Evolutionary conservation across 1,140 invertebrate species (phyloP).

Genomic region (Tetragonula clypearis): DNA sequence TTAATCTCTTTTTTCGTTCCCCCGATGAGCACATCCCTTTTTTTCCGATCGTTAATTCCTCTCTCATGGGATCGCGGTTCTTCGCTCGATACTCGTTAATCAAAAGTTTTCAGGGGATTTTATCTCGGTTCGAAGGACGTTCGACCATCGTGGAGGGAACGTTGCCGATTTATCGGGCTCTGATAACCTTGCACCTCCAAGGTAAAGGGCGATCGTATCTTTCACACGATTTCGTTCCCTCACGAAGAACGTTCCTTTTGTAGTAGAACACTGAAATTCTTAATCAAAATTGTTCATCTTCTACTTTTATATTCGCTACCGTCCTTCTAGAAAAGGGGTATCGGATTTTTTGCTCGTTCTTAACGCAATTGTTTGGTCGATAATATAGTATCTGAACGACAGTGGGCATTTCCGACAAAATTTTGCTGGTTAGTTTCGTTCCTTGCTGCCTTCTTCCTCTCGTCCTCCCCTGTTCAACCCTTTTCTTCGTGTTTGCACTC

Average conservation of each 20-base stretch:
- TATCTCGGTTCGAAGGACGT: slow-evolving; percentile 22
- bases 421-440: neutral
- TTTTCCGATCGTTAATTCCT: slow-evolving; percentile 22
- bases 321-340: no score
- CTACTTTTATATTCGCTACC: no score
- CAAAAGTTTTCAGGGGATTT: slow-evolving; percentile 16
- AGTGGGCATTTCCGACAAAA: neutral
- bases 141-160: neutral
- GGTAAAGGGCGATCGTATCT: neutral
- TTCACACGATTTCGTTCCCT: neutral
- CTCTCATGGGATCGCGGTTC: no score
- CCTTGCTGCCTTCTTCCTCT: neutral
- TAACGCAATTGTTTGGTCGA: neutral
- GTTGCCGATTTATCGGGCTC: neutral
- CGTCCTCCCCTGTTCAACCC: neutral
- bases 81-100: slow-evolving; percentile 49
- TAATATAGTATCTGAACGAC: neutral
- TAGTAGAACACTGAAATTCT: neutral
- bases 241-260: neutral
- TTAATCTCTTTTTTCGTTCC: slow-evolving; percentile 42
- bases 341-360: slow-evolving; percentile 10
- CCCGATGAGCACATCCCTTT: slow-evolving; percentile 28
- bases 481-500: neutral
- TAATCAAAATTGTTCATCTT: neutral
- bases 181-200: neutral